phyloP scores from a whole-genome alignment of 2,113 vertebrate species.

The Gavialis gangeticus region DNA sequence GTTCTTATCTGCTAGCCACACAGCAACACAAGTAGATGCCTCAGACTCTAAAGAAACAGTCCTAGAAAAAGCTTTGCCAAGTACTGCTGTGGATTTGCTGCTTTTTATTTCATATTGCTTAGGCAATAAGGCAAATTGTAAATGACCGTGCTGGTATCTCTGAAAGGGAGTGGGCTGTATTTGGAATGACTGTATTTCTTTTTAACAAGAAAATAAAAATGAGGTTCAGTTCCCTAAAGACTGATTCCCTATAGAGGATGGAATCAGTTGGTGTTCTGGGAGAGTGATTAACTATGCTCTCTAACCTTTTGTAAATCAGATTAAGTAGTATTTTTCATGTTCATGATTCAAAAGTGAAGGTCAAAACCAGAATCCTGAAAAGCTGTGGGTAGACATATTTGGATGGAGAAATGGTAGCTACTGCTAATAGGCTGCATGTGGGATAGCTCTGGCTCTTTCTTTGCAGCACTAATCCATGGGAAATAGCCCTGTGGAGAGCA shows the following conservation, averaged over 20 bases:
- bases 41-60: background rate
- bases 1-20: accelerated
- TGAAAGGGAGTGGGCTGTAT: background rate
- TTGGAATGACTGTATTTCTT: background rate
- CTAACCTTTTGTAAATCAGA: background rate
- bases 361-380: accelerated
- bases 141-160: background rate
- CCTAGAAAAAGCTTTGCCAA: background rate
- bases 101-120: background rate
- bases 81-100: too few species aligned
- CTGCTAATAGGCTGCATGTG: background rate
- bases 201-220: background rate
- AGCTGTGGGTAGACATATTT: background rate
- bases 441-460: background rate
- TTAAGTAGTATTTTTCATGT: background rate
- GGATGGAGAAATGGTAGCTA: background rate
- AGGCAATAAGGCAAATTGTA: background rate
- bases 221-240: background rate
- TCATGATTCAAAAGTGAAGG: background rate
- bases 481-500: background rate
- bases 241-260: accelerated
- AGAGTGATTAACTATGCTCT: background rate
- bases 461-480: background rate
- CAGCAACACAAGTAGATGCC: background rate
- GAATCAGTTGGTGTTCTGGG: background rate